These are phyloP conservation scores for Syrphus vitripennis DNA, from an alignment of 2,888 invertebrate species.

Conservation along the genomic window DNA sequence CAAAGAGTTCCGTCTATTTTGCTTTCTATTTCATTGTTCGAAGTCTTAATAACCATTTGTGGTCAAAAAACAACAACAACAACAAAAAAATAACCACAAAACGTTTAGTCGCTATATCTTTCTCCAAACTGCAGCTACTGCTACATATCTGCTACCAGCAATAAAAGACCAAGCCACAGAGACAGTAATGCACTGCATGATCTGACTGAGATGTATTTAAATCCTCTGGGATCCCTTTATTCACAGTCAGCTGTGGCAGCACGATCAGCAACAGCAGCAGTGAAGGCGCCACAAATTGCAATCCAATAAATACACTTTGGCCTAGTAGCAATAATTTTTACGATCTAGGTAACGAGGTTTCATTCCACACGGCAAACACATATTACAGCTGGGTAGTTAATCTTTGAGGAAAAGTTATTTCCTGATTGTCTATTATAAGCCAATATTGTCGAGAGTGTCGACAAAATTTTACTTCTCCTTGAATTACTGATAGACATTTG, in stretches of 20 bases:
- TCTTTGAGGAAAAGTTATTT: slow-evolving; percentile 29
- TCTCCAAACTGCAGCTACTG: background rate
- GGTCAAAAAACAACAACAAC: slow-evolving; percentile 15
- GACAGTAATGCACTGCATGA: slow-evolving; percentile 3
- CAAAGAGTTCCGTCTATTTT: slow-evolving; percentile 26
- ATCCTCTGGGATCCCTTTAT: slow-evolving; percentile 49
- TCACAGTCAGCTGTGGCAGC: background rate
- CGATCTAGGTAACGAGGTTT: slow-evolving; percentile 59
- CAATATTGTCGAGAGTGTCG: slow-evolving; percentile 57
- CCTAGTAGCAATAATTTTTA: slow-evolving; percentile 23
- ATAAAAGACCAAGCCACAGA: background rate
- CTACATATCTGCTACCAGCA: background rate
- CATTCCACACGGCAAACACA: background rate
- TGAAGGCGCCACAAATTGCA: slow-evolving; percentile 15
- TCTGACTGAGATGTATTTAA: background rate
- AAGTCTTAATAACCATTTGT: slow-evolving; percentile 39
- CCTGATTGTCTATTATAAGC: slow-evolving; percentile 63
- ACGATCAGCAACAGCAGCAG: no score
- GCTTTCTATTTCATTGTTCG: slow-evolving; percentile 43
- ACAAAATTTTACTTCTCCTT: slow-evolving; percentile 47
- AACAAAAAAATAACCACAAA: slow-evolving; percentile 8
- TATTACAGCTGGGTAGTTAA: background rate
- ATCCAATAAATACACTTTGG: slow-evolving; percentile 26
- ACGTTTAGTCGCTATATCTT: slow-evolving; percentile 18
- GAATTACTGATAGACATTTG: slow-evolving; percentile 33